A percentile compares a stretch with the other conserved stretches of the same genome.
phyloP scores from a whole-genome alignment of 2,888 invertebrate species.

The Conistra vaccinii region DNA sequence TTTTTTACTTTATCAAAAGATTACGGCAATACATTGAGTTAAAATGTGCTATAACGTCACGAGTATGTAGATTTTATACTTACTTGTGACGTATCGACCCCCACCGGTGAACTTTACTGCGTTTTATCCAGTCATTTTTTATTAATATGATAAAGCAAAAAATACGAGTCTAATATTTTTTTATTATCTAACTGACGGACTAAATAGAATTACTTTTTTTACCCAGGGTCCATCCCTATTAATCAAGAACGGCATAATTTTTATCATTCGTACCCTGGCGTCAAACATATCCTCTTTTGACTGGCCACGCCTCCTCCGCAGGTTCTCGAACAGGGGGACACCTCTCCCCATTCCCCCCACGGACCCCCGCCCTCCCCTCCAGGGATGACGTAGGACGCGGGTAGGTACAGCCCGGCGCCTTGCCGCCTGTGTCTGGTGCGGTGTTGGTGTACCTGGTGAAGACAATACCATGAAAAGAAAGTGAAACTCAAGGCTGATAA shows the following conservation, averaged over 20 bases:
- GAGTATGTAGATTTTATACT: no score
- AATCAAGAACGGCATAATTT: neutral
- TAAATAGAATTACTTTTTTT: no score
- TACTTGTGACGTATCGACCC: no score
- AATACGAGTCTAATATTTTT: no score
- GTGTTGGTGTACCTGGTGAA: constrained; percentile 88
- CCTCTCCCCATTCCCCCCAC: constrained; percentile 96
- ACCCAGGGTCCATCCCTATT: no score
- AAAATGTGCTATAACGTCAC: no score
- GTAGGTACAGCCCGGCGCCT: constrained; percentile 93
- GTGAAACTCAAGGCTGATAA: neutral
- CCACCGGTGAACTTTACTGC: no score
- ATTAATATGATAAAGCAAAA: no score
- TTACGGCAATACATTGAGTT: no score
- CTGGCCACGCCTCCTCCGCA: constrained; percentile 98
- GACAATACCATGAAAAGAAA: constrained; percentile 4
- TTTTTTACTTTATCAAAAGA: no score
- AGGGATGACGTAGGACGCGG: constrained; percentile 93
- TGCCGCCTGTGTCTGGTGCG: constrained; percentile 94
- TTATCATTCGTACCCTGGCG: constrained; percentile 87
- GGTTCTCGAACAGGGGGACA: constrained; percentile 96
- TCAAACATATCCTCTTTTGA: constrained; percentile 95
- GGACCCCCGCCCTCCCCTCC: constrained; percentile 91
- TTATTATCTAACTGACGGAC: no score
- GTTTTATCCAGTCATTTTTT: no score